A percentile compares a stretch with the other conserved stretches of the same genome.
Evolutionary conservation across 2,113 vertebrate species (phyloP).

Genomic region (Coreoperca whiteheadi): DNA sequence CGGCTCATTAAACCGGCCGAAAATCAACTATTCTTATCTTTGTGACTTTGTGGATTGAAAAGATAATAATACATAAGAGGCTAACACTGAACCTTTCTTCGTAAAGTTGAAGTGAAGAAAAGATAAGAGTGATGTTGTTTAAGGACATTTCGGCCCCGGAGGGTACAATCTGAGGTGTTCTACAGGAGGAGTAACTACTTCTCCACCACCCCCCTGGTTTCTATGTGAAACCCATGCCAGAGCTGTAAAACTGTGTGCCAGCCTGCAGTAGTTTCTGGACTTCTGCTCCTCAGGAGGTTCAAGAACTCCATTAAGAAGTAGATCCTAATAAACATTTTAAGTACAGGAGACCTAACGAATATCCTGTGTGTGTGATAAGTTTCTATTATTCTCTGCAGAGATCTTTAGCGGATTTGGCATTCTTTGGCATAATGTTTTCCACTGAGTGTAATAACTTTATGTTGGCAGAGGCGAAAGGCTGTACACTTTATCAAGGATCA

Average conservation of each 20-base stretch:
- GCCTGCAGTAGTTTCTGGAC: conserved; percentile 31
- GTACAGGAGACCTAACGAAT: conserved; percentile 33
- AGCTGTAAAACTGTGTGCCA: conserved; percentile 35
- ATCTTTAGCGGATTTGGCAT: not conserved
- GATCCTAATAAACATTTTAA: conserved; percentile 57
- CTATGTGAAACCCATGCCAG: conserved; percentile 29
- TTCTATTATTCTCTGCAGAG: conserved; percentile 23
- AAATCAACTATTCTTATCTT: not conserved
- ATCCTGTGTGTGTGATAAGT: conserved; percentile 42
- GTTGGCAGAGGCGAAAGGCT: conserved; percentile 10
- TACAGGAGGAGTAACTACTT: conserved; percentile 26
- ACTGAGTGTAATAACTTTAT: not conserved
- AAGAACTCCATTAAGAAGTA: conserved; percentile 38
- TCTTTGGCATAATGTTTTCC: conserved; percentile 22
- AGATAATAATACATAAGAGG: not conserved
- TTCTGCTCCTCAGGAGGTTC: conserved; percentile 30
- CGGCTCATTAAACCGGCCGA: not conserved
- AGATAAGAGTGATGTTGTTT: conserved; percentile 33
- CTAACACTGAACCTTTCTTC: not conserved
- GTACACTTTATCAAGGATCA: conserved; percentile 9
- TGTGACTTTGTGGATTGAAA: not conserved
- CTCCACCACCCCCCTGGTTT: conserved; percentile 2
- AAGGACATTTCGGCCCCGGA: conserved; percentile 28
- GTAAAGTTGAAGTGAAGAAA: not conserved
- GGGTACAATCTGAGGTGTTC: conserved; percentile 18